These are phyloP conservation scores for Yponomeuta sedellus DNA, from an alignment of 2,888 invertebrate species.

Conservation along the genomic window DNA sequence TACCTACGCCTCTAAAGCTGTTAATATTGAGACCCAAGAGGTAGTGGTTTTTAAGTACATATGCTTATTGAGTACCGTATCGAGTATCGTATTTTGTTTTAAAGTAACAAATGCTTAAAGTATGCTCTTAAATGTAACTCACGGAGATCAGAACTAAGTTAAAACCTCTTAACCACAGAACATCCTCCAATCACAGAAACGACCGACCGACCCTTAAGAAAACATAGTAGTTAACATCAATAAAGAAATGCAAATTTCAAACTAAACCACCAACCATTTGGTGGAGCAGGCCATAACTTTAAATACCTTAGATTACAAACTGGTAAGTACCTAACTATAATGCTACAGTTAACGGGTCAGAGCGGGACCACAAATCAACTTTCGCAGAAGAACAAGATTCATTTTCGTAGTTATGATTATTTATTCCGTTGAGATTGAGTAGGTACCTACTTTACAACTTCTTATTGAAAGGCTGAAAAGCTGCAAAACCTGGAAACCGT, in stretches of 20 bases:
- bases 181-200: slow-evolving; percentile 23
- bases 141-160: no score
- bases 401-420: no score
- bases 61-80: no score
- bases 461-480: no score
- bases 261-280: not conserved
- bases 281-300: slow-evolving; percentile 34
- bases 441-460: no score
- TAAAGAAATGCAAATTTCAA: not conserved
- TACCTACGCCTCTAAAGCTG: no score
- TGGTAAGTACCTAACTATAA: not conserved
- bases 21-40: not conserved
- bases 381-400: not conserved
- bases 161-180: not conserved
- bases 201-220: not conserved
- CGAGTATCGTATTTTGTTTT: no score
- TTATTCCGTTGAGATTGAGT: no score
- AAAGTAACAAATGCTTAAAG: no score
- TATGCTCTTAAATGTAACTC: no score
- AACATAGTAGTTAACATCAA: not conserved
- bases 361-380: not conserved
- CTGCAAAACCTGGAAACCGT: no score
- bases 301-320: slow-evolving; percentile 31
- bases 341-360: not conserved
- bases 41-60: not conserved